Base-by-base conservation (phyloP, 1,140 invertebrate genomes). In the Centruroides sculpturatus region DNA sequence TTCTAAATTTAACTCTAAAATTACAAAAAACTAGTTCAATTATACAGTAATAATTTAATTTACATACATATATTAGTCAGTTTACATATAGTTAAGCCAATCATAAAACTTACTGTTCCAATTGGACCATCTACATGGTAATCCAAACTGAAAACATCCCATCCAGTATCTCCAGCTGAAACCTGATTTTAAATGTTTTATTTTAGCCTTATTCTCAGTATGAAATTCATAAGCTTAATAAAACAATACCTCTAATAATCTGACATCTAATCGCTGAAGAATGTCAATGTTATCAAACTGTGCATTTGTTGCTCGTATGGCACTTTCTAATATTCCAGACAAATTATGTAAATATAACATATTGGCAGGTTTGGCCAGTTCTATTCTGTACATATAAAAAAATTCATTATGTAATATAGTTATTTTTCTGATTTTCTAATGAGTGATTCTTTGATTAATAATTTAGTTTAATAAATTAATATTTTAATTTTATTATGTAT, bases 111-210 rank as follows among this genome's bases (percentile, higher is more conserved):
- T 76, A 86, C 83, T 10, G 91, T 95, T 70, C 88, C 87, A 62
- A 98, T 85, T 12, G 93, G 94, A 7, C 92, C 92, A 72, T 89
- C 85, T 4, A 93, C 86, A 59, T 89, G 86, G 74, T 98, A 98
- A 71, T 92, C 85, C 55, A 98, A 76, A 69, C 86, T 87, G 74
- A 97, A 95, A 52, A 96, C 87, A 76, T 98, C 92, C 92, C 93
- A 98, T 4, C 93, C 93, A 59, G 79, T 83, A 73, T 97, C 92
- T 41, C 87, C 88, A n/a, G 82, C 78, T 35, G 81, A 84, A 7
- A 81, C 78, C 73, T 75, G 53, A 41, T 41, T 41, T 3, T 63
- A 55, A 58, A 55, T 59, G 23, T 23, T 41, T 53, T 8, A 53
- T 36, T 34, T 23, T 36, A 51, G 49, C 49, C 49, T n/a, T 34